These are phyloP conservation scores for Amphipoea oculea DNA, from an alignment of 2,888 invertebrate species.

Conservation along the genomic window DNA sequence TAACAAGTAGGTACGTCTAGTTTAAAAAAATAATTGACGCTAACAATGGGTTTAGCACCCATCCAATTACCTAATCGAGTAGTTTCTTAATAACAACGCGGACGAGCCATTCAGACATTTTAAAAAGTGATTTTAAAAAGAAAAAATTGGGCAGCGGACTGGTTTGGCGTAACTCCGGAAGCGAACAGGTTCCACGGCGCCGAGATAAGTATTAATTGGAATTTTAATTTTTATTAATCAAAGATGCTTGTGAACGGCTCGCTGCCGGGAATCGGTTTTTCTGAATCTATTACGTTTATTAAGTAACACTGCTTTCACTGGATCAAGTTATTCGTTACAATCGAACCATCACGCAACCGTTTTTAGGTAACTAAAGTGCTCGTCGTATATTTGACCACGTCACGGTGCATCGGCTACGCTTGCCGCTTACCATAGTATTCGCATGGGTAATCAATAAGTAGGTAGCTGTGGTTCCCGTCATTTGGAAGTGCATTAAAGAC, in stretches of 20 bases:
- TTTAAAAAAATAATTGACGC: conserved; percentile 20
- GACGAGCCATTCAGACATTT: conserved; percentile 69
- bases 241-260: conserved; percentile 75
- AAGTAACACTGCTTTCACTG: conserved; percentile 87
- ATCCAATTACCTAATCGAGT: conserved; percentile 66
- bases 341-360: conserved; percentile 82
- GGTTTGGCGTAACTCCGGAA: conserved; percentile 89
- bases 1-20: not conserved
- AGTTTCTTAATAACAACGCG: conserved; percentile 69
- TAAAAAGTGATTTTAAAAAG: conserved; percentile 74
- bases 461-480: not conserved
- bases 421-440: conserved; percentile 33
- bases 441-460: conserved; percentile 14
- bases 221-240: conserved; percentile 86
- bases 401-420: conserved; percentile 55
- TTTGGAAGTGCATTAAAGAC: not conserved
- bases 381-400: conserved; percentile 73
- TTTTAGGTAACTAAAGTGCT: conserved; percentile 82
- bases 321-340: conserved; percentile 81
- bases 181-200: conserved; percentile 84
- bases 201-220: conserved; percentile 85
- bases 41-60: conserved; percentile 28
- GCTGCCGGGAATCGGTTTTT: conserved; percentile 74
- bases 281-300: conserved; percentile 81
- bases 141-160: conserved; percentile 79